These are phyloP conservation scores for Macrosoma leucophasiata DNA, from an alignment of 2,888 invertebrate genomes.

Conservation along the genomic window DNA sequence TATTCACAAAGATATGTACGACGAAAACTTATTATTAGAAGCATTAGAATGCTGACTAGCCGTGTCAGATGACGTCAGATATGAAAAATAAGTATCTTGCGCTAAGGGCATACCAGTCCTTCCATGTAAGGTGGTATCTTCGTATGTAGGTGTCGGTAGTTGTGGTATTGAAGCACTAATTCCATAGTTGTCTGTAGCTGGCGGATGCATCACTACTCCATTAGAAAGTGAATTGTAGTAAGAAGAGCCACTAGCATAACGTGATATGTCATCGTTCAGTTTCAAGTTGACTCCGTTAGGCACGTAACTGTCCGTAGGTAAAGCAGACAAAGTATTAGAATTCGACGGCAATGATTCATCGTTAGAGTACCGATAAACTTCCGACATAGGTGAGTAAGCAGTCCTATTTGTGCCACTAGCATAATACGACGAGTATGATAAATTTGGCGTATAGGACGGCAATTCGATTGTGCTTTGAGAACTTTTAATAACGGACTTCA, in stretches of 20 bases:
- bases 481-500: slow-evolving; percentile 56
- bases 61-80: slow-evolving; percentile 44
- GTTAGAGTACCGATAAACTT: slow-evolving; percentile 60
- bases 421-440: slow-evolving; percentile 63
- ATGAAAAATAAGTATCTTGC: slow-evolving; percentile 58
- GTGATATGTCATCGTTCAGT: slow-evolving; percentile 52
- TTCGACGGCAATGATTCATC: slow-evolving; percentile 65
- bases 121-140: slow-evolving; percentile 44
- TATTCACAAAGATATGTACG: slow-evolving; percentile 56
- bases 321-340: slow-evolving; percentile 46
- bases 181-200: slow-evolving; percentile 48
- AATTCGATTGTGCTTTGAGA: slow-evolving; percentile 53
- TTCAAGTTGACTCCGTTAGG: slow-evolving; percentile 62
- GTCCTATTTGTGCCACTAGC: slow-evolving; percentile 44
- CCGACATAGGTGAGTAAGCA: slow-evolving; percentile 64
- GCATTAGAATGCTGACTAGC: slow-evolving; percentile 40
- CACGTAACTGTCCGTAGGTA: slow-evolving; percentile 58
- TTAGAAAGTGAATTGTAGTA: slow-evolving; percentile 52
- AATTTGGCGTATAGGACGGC: slow-evolving; percentile 61
- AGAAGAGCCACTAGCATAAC: slow-evolving; percentile 43
- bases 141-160: slow-evolving; percentile 49
- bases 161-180: slow-evolving; percentile 42
- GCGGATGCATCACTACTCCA: slow-evolving; percentile 47
- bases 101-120: slow-evolving; percentile 41
- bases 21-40: slow-evolving; percentile 49